phyloP scores from a whole-genome alignment of 2,888 invertebrate species.

The Epinotia bilunana region DNA sequence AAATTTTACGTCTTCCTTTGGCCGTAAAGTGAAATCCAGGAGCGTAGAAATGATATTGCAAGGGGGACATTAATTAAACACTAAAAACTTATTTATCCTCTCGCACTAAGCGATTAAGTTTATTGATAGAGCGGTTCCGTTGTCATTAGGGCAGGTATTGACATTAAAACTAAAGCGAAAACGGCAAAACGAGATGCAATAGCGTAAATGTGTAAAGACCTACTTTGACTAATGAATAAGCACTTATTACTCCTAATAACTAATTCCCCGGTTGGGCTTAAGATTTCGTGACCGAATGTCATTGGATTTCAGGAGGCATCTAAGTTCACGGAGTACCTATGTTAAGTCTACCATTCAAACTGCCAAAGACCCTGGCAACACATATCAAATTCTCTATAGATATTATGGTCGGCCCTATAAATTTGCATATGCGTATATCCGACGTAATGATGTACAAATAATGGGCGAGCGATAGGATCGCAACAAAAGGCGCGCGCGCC shows the following conservation, averaged over 20 bases:
- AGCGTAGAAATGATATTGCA: too few relatives aligned
- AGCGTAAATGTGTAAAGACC: not conserved
- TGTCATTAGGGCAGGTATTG: not conserved
- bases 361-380: conserved; percentile 1
- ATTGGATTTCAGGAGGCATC: not conserved
- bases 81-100: not conserved
- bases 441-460: conserved; percentile 61
- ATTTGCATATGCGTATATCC: conserved; percentile 54
- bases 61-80: not conserved
- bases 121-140: not conserved
- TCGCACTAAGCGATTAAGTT: not conserved
- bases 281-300: not conserved
- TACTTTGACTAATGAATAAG: not conserved
- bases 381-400: conserved; percentile 40
- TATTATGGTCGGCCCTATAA: conserved; percentile 47
- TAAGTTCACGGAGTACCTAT: not conserved
- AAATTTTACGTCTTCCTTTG: too few relatives aligned
- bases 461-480: conserved; percentile 56
- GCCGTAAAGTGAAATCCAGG: too few relatives aligned
- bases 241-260: not conserved
- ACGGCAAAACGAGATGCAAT: too few relatives aligned
- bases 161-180: too few relatives aligned
- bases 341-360: not conserved
- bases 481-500: conserved; percentile 50
- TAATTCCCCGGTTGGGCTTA: not conserved